A percentile compares a stretch with the other conserved stretches of the same genome.
These are phyloP conservation scores for Druon quercuslanigerum DNA, from an alignment of 1,140 invertebrate species.

Conservation along the genomic window DNA sequence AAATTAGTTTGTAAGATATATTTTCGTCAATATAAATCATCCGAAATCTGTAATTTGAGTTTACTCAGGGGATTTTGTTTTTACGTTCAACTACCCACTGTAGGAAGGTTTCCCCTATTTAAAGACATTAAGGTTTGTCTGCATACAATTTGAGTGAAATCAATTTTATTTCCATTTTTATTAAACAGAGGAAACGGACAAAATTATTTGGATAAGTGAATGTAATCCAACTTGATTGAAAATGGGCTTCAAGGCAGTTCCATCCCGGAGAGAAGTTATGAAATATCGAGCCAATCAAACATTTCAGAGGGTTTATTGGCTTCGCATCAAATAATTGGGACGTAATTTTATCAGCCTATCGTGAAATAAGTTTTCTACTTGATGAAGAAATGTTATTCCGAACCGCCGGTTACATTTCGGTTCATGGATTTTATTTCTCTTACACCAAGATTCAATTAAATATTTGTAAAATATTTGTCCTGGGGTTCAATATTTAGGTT, in stretches of 20 bases:
- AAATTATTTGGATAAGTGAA: background rate
- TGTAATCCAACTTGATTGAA: conserved; percentile 1
- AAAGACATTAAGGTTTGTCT: no score
- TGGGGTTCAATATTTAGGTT: no score
- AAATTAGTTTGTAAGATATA: no score
- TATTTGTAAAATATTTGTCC: no score
- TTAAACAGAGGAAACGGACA: background rate
- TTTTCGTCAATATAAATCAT: no score
- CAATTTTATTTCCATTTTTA: background rate
- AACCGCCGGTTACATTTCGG: background rate
- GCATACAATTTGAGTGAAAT: background rate
- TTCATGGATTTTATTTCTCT: background rate
- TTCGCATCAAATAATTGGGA: conserved; percentile 10
- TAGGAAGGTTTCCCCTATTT: no score
- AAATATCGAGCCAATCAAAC: background rate
- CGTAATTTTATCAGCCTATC: background rate
- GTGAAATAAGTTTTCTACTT: conserved; percentile 2
- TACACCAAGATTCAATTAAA: no score
- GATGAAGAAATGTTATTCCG: background rate
- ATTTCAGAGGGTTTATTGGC: background rate
- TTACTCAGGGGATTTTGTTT: no score
- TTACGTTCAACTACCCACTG: no score
- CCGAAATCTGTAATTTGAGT: no score
- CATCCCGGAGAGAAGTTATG: background rate
- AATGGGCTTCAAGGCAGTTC: background rate